Conservation (phyloP, 1,140 invertebrate species). For the Microvelia longipes region DNA sequence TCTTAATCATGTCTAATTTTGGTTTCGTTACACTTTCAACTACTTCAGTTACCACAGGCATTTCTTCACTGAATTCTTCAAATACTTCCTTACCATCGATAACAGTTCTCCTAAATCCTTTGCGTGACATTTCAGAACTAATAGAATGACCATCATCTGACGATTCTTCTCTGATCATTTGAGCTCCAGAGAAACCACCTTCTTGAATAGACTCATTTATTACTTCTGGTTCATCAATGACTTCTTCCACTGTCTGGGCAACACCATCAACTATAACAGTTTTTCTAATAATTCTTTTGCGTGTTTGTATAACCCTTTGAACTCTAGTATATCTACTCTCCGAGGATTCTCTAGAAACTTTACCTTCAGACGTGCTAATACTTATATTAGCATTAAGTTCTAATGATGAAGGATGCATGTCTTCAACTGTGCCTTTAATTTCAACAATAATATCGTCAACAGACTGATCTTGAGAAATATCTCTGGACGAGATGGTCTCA, state of each 20-base stretch:
- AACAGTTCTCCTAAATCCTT: not conserved
- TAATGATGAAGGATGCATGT: not conserved
- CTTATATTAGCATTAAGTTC: not conserved
- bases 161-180: not conserved
- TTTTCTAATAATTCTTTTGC: slow-evolving; percentile 34
- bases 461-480: not conserved
- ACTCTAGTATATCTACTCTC: not conserved
- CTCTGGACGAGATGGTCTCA: not conserved
- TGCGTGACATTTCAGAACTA: not conserved
- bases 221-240: slow-evolving; percentile 51
- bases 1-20: not conserved
- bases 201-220: not conserved
- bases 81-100: not conserved
- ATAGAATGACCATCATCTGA: not conserved
- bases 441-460: not conserved
- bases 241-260: slow-evolving; percentile 62
- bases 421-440: slow-evolving; percentile 1
- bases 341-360: not conserved
- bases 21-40: not conserved
- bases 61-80: not conserved
- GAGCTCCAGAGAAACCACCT: not conserved
- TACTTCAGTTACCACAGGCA: not conserved
- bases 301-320: not conserved
- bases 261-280: slow-evolving; percentile 64
- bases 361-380: not conserved